phyloP scores from a whole-genome alignment of 2,888 invertebrate species.

The Drosophila leonis region DNA sequence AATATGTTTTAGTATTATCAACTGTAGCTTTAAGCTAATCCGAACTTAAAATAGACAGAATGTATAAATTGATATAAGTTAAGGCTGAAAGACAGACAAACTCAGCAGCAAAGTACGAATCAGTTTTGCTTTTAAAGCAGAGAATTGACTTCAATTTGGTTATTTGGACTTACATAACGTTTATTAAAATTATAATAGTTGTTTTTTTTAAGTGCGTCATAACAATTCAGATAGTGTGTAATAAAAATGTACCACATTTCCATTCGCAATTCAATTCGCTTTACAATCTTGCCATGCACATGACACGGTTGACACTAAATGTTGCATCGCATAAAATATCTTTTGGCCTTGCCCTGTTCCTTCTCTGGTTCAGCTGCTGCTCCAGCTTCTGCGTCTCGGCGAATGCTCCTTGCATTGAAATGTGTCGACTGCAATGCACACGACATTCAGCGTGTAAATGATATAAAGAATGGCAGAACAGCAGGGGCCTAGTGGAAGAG shows the following conservation, averaged over 20 bases:
- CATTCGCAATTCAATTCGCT: conserved; percentile 28
- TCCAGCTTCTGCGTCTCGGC: background rate
- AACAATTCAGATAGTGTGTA: conserved; percentile 19
- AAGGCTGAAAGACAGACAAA: background rate
- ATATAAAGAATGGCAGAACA: conserved; percentile 60
- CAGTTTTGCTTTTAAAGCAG: background rate
- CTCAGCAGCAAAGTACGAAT: background rate
- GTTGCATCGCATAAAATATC: conserved; percentile 24
- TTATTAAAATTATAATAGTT: background rate
- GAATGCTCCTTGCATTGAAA: conserved; percentile 35
- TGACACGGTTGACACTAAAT: conserved; percentile 29
- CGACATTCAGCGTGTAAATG: conserved; percentile 67
- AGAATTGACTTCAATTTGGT: background rate
- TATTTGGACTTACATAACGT: background rate
- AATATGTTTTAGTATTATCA: background rate
- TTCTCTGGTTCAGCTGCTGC: background rate
- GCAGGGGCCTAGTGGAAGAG: background rate
- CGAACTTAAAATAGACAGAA: background rate
- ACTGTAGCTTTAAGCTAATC: background rate
- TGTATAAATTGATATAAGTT: background rate
- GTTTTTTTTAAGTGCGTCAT: background rate
- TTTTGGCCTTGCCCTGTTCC: background rate
- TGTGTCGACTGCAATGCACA: conserved; percentile 48
- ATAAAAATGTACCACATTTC: conserved; percentile 23
- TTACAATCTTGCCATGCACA: conserved; percentile 9